Base-by-base conservation (phyloP, 2,888 invertebrate genomes). In the Autographa pulchrina region DNA sequence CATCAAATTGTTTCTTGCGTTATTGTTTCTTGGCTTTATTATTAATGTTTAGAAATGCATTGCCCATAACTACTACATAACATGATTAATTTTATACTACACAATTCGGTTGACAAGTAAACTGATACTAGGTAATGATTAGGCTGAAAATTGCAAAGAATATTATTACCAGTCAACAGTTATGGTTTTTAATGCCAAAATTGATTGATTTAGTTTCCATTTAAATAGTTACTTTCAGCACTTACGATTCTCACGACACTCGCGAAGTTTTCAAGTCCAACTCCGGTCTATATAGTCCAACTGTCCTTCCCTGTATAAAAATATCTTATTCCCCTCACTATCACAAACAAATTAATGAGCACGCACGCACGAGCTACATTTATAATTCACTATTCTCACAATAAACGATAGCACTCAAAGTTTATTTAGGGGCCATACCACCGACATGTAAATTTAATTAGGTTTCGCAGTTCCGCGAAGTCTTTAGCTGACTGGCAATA, bases 231-330 rank as follows among this genome's bases (percentile, higher is more conserved):
- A 68, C 70, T 68, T 72, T 62, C 43, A 72, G 73, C 84, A 74
- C 74, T 73, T 76, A 35, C 54, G 68, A 68, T 62, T 70, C 41
- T 48, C 72, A 70, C 75, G 68, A 65, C 78, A 79, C 70, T 82
- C 67, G 38, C 66, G 65, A 70, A 75, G 67, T 78, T 68, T 70
- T 58, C 56, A 66, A 78, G 70, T 74, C 63, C 65, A 78, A 69
- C 66, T 75, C 60, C 64, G 66, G 38, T 68, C 66, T 72, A 68
- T 68, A 71, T 67, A 78, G 70, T 73, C 69, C 65, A 74, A 66
- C 43, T 60, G 68, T 75, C 70, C 78, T 72, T 82, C 82, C 84
- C 82, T 83, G 84, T 83, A 82, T 81, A 75, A 81, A 83, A 76
- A 76, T 81, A 78, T 82, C 74, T 81, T 70, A 81, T 61, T 81